phyloP scores from a whole-genome alignment of 2,888 invertebrate genomes.

The Orthonychiurus folsomi region DNA sequence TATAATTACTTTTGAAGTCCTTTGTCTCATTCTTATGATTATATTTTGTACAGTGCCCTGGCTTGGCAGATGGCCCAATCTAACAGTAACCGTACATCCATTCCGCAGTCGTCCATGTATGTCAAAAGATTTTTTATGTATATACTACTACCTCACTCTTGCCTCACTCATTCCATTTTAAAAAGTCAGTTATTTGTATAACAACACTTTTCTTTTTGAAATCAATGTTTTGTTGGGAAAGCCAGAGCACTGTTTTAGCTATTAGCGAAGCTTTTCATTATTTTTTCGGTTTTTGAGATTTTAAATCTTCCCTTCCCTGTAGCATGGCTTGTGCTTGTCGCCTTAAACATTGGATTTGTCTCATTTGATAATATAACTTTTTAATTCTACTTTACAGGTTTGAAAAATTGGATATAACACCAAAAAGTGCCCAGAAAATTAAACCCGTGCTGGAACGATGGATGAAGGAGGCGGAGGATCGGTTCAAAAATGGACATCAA shows the following conservation, averaged over 20 bases:
- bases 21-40: conserved; percentile 16
- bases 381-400: conserved; percentile 60
- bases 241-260: conserved; percentile 40
- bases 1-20: no score
- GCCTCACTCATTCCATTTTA: conserved; percentile 1
- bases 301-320: no score
- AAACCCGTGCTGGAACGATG: conserved; percentile 96
- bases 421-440: conserved; percentile 98
- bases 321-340: conserved; percentile 11
- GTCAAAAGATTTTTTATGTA: conserved; percentile 19
- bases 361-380: background rate
- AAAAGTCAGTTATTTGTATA: background rate
- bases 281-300: conserved; percentile 14
- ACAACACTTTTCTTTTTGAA: background rate
- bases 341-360: background rate
- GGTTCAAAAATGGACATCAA: conserved; percentile 87
- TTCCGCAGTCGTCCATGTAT: conserved; percentile 40
- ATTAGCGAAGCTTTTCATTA: conserved; percentile 2
- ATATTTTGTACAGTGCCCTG: conserved; percentile 41
- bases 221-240: conserved; percentile 11
- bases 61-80: conserved; percentile 41
- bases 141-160: background rate
- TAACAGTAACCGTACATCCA: conserved; percentile 39
- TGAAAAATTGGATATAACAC: conserved; percentile 98
- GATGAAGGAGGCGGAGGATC: conserved; percentile 98